Base-by-base conservation (phyloP, 2,113 vertebrate genomes). In the Hemichromis elongatus region DNA sequence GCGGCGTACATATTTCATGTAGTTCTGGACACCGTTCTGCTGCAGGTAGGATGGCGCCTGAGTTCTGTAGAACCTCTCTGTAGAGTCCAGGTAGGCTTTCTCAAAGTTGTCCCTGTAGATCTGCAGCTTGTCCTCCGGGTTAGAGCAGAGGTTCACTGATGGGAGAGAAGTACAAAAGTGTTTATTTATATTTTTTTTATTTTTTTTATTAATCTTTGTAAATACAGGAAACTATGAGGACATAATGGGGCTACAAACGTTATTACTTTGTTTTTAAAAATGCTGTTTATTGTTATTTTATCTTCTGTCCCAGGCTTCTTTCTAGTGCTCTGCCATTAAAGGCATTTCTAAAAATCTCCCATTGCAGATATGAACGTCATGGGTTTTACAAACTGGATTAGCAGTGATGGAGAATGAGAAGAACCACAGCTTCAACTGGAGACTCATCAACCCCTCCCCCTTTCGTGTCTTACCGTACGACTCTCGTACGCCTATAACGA, bases 31-130 rank as follows among this genome's bases (percentile, higher is more conserved):
- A 93, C 98, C 98, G 0, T 99, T 99, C 93, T 99, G 98, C 61
- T 99, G 98, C 85, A 99, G 97, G 95, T 99, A 99, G 5, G 98
- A 98, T 57, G 98, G 97, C 28, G 98, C 98, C 82, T 99, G 98
- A 37, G 98, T 99, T 95, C 98, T 97, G 95, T 99, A 99, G 95
- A 99, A 99, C 94, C 98, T 97, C 96, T 99, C 98, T 77, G 98
- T 99, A 89, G 98, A 99, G 96, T 99, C 98, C 94, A 99, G 96
- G 94, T 99, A 99, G 0, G 98, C 97, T 90, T 99, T 99, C 95
- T 99, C 98, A 97, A 99, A 99, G 96, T 99, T 99, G 91, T 99
- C 98, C 90, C 98, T 97, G 96, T 99, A 99, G 94, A 99, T 99
- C 90, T 99, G 97, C 94, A 99, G 97, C 91, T 99, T 99, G 96